These are phyloP conservation scores for Hippolais icterina DNA, from an alignment of 2,113 vertebrate species.

Conservation along the genomic window DNA sequence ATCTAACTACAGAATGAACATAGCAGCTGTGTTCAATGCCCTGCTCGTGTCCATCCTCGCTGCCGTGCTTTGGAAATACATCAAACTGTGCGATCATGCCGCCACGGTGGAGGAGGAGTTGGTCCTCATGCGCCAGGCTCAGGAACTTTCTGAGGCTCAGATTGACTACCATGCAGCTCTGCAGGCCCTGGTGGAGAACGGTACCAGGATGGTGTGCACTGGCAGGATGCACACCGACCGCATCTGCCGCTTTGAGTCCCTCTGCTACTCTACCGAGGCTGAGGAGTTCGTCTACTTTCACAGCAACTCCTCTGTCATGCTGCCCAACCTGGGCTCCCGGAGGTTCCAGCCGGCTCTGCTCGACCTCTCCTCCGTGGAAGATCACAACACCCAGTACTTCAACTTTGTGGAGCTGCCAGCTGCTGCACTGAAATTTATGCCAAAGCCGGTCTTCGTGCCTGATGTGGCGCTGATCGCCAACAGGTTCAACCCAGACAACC, in stretches of 20 bases:
- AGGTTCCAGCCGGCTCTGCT: conserved; percentile 95
- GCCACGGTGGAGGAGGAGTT: conserved; percentile 88
- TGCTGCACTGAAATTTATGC: conserved; percentile 89
- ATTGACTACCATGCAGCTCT: conserved; percentile 91
- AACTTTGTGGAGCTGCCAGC: conserved; percentile 95
- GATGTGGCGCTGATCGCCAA: conserved; percentile 92
- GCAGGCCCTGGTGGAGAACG: conserved; percentile 84
- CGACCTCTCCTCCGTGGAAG: conserved; percentile 94
- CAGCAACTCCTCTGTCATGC: conserved; percentile 89
- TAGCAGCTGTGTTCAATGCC: conserved; percentile 88
- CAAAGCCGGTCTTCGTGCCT: conserved; percentile 93
- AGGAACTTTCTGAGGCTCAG: conserved; percentile 78
- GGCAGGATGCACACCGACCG: conserved; percentile 97
- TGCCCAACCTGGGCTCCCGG: conserved; percentile 92
- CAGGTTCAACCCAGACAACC: conserved; percentile 96
- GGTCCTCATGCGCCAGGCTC: conserved; percentile 78
- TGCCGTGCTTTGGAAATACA: conserved; percentile 93
- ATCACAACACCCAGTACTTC: conserved; percentile 98
- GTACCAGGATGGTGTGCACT: conserved; percentile 94
- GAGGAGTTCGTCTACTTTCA: conserved; percentile 98
- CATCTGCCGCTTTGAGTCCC: conserved; percentile 92
- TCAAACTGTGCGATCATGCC: conserved; percentile 85
- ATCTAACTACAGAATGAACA: conserved; percentile 86
- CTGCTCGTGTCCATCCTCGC: conserved; percentile 91
- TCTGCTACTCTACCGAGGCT: conserved; percentile 92